phyloP scores from a whole-genome alignment of 2,113 vertebrate genomes.

The Podiceps cristatus region DNA sequence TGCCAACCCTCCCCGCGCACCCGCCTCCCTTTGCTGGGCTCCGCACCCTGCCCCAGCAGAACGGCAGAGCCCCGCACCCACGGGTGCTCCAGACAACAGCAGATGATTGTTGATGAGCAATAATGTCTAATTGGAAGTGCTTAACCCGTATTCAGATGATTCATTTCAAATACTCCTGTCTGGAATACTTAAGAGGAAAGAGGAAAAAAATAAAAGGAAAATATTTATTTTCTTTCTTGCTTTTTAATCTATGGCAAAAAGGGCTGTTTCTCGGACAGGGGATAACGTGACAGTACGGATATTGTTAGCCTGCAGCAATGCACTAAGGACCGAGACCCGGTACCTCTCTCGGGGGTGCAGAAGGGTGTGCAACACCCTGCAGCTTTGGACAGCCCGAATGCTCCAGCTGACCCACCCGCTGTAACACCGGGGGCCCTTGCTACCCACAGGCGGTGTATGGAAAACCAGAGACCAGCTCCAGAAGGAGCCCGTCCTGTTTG shows the following conservation, averaged over 20 bases:
- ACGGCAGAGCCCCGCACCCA: fast-evolving
- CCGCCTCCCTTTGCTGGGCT: not conserved
- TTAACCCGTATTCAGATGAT: not conserved
- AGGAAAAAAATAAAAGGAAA: not conserved
- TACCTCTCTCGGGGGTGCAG: not conserved
- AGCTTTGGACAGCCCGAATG: not conserved
- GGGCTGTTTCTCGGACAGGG: not conserved
- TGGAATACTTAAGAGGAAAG: not conserved
- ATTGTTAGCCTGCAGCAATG: not conserved
- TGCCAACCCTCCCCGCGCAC: not conserved
- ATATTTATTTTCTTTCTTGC: not conserved
- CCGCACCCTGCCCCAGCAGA: not conserved
- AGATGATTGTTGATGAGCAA: not conserved
- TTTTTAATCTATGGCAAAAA: not conserved
- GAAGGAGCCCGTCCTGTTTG: not conserved
- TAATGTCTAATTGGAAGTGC: not conserved
- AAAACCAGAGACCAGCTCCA: fast-evolving
- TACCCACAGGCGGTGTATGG: not conserved
- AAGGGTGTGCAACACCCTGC: not conserved
- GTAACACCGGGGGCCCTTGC: not conserved
- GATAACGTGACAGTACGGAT: not conserved
- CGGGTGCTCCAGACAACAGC: not conserved
- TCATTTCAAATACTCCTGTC: not conserved
- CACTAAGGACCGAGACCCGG: not conserved
- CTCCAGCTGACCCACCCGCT: not conserved